phyloP scores from a whole-genome alignment of 2,888 invertebrate genomes.

The Patella pellucida region DNA sequence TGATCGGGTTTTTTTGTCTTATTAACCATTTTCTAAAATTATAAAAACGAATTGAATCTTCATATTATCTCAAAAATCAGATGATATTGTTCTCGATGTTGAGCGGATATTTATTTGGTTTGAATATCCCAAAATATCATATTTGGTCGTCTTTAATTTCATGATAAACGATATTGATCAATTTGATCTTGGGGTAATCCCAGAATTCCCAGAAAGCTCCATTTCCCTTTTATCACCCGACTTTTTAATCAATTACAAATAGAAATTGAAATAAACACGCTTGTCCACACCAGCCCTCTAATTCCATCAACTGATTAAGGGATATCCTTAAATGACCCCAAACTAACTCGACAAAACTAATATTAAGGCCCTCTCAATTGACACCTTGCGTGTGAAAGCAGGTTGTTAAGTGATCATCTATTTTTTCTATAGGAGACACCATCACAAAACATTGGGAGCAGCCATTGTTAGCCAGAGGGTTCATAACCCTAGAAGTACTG shows the following conservation, averaged over 20 bases:
- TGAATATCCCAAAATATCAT: too few relatives aligned
- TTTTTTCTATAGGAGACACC: not conserved
- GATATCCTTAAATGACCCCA: slow-evolving; percentile 9
- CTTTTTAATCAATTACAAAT: slow-evolving; percentile 5
- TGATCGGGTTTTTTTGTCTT: too few relatives aligned
- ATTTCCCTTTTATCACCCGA: not conserved
- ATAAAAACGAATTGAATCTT: too few relatives aligned
- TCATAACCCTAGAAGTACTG: not conserved
- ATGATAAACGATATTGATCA: too few relatives aligned
- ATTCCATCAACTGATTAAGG: not conserved
- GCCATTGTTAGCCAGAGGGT: not conserved
- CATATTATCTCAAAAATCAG: too few relatives aligned
- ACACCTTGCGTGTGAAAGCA: not conserved
- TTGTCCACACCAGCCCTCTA: not conserved
- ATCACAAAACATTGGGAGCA: not conserved
- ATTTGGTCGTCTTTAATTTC: too few relatives aligned
- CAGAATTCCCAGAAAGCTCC: too few relatives aligned
- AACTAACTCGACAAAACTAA: slow-evolving; percentile 2
- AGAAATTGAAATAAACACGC: not conserved
- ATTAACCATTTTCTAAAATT: too few relatives aligned
- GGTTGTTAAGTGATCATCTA: slow-evolving; percentile 6
- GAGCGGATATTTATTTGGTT: too few relatives aligned
- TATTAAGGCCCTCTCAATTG: slow-evolving; percentile 1
- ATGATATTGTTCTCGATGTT: too few relatives aligned
- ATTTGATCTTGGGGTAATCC: too few relatives aligned